A percentile compares a stretch with the other conserved stretches of the same genome.
These are phyloP conservation scores for Caenorhabditis inopinata DNA, from an alignment of 1,140 invertebrate genomes.

Conservation along the genomic window DNA sequence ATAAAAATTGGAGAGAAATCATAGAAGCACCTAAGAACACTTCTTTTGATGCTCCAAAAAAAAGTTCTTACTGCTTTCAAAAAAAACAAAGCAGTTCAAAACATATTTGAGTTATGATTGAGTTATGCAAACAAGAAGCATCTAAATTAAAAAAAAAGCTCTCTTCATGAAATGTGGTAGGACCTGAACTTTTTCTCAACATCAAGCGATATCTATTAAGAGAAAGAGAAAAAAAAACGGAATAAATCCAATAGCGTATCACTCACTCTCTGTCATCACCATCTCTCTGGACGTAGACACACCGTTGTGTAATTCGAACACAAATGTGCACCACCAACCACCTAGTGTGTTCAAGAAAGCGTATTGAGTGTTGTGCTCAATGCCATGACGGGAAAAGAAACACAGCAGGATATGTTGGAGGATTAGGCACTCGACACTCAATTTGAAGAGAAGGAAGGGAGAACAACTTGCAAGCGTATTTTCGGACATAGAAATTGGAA, in stretches of 20 bases:
- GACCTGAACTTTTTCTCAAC: too few species aligned
- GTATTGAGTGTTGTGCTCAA: constrained; percentile 1
- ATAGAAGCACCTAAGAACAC: too few species aligned
- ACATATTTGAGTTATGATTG: too few species aligned
- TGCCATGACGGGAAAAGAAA: constrained; percentile 5
- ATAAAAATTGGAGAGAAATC: too few species aligned
- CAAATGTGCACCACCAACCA: too few species aligned
- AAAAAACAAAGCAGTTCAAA: too few species aligned
- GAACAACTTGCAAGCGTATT: not conserved
- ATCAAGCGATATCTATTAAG: not conserved
- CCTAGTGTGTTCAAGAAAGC: not conserved
- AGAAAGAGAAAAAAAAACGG: too few species aligned
- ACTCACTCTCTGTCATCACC: not conserved
- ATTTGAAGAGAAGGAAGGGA: not conserved
- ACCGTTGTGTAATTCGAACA: not conserved
- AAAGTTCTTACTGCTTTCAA: too few species aligned
- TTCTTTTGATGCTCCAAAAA: too few species aligned
- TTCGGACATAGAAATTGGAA: not conserved
- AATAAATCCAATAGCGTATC: not conserved
- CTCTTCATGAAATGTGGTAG: too few species aligned
- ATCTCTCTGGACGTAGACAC: not conserved
- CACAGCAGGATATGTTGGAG: not conserved
- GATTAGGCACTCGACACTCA: constrained; percentile 22
- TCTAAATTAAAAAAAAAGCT: too few species aligned
- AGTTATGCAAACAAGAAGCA: too few species aligned